phyloP scores from a whole-genome alignment of 2,113 vertebrate species.

The Proteles cristata region DNA sequence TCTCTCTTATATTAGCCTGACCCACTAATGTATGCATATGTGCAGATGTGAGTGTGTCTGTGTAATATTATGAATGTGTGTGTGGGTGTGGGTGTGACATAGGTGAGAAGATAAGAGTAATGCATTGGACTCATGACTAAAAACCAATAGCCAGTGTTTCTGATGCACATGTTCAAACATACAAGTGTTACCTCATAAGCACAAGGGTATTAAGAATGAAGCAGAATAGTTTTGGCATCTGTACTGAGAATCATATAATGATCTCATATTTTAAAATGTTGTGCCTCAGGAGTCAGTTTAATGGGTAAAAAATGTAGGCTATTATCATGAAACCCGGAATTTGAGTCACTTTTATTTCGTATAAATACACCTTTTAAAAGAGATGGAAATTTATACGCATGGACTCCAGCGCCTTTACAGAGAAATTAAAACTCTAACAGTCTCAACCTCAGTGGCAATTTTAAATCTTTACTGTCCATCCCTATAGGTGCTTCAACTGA shows the following conservation, averaged over 20 bases:
- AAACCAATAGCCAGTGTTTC: conserved; percentile 9
- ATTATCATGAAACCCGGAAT: conserved; percentile 7
- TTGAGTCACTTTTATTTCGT: background rate
- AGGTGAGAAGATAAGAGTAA: background rate
- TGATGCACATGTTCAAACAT: background rate
- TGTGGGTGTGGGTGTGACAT: background rate
- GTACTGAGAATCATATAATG: background rate
- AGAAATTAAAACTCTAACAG: background rate
- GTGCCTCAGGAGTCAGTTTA: conserved; percentile 18
- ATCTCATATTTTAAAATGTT: conserved; percentile 43
- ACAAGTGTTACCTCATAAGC: background rate
- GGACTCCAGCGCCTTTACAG: background rate
- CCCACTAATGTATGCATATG: background rate
- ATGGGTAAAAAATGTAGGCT: background rate
- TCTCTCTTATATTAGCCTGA: background rate
- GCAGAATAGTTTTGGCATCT: background rate
- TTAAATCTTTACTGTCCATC: background rate
- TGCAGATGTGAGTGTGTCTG: background rate
- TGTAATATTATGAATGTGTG: background rate
- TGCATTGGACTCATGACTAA: background rate
- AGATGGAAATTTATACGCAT: background rate
- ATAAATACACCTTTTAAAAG: background rate
- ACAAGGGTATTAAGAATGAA: conserved; percentile 1
- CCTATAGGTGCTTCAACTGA: background rate
- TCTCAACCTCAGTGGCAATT: background rate